Evolutionary conservation across 2,113 vertebrate genomes (phyloP).

Genomic region (Tupaia tana): DNA sequence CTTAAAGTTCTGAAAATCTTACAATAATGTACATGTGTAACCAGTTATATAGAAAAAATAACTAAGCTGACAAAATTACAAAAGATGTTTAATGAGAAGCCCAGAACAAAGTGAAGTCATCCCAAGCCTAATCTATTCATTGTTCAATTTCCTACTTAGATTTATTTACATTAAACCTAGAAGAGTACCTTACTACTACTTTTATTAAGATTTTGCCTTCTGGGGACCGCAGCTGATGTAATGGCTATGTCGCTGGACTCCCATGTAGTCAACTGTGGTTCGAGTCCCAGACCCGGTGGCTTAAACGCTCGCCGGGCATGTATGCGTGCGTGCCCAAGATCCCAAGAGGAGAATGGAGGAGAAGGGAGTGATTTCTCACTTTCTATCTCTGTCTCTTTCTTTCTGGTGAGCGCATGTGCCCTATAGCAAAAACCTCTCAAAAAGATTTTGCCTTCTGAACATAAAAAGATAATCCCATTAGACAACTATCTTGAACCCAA

Average conservation of each 20-base stretch:
- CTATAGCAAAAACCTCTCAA: too few relatives aligned
- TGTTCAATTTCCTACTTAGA: not conserved
- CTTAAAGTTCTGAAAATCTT: constrained; percentile 5
- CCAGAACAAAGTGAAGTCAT: constrained; percentile 21
- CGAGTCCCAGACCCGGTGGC: too few relatives aligned
- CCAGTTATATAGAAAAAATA: constrained; percentile 19
- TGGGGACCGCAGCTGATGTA: not conserved
- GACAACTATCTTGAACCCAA: constrained; percentile 39
- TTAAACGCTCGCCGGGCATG: too few relatives aligned
- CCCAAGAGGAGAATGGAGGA: too few relatives aligned
- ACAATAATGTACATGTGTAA: not conserved
- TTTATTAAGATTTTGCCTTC: constrained; percentile 47
- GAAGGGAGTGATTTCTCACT: too few relatives aligned
- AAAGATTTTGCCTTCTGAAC: not conserved
- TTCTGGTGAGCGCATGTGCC: too few relatives aligned
- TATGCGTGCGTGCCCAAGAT: too few relatives aligned
- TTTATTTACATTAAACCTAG: constrained; percentile 24
- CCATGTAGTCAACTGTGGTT: too few relatives aligned
- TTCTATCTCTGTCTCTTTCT: too few relatives aligned
- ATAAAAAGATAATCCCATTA: constrained; percentile 28
- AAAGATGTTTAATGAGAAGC: not conserved
- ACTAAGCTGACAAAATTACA: not conserved
- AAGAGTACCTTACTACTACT: not conserved
- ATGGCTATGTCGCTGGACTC: too few relatives aligned
- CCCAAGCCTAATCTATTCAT: not conserved